Conservation (phyloP, 2,797 vertebrate genomes). For the Myotis daubentonii region DNA sequence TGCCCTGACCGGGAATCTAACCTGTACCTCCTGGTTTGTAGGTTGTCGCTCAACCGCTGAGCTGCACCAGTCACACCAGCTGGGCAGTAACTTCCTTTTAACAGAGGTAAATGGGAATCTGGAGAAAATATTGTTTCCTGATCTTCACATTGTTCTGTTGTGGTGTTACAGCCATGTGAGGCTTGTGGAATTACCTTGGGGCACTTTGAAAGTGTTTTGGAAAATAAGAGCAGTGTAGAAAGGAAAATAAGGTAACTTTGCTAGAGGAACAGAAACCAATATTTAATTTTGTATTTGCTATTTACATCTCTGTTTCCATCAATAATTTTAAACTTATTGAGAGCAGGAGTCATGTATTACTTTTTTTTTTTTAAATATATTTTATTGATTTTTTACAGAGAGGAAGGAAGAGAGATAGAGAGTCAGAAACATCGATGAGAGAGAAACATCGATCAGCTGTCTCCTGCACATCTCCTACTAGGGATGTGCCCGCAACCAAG, state of each 20-base stretch:
- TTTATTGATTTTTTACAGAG: no score
- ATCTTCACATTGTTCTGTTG: slow-evolving; percentile 23
- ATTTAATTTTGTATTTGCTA: slow-evolving; percentile 53
- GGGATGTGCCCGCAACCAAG: no score
- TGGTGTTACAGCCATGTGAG: background rate
- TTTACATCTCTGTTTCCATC: slow-evolving; percentile 18
- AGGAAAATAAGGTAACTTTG: slow-evolving; percentile 38
- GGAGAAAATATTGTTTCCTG: slow-evolving; percentile 30
- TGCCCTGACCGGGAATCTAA: no score
- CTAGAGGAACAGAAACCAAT: background rate
- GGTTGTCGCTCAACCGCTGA: no score
- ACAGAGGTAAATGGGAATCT: slow-evolving; percentile 12
- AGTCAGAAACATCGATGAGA: no score
- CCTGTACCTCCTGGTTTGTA: no score
- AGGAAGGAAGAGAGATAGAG: no score
- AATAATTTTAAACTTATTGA: slow-evolving; percentile 42
- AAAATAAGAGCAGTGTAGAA: slow-evolving; percentile 8
- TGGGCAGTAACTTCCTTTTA: background rate
- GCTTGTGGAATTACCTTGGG: slow-evolving; percentile 48
- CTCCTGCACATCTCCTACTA: no score
- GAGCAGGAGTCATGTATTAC: background rate
- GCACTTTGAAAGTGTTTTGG: slow-evolving; percentile 48
- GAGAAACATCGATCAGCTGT: no score
- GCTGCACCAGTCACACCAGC: no score
- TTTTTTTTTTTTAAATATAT: no score